Conservation (phyloP, 2,113 vertebrate species). For the Equus przewalskii region DNA sequence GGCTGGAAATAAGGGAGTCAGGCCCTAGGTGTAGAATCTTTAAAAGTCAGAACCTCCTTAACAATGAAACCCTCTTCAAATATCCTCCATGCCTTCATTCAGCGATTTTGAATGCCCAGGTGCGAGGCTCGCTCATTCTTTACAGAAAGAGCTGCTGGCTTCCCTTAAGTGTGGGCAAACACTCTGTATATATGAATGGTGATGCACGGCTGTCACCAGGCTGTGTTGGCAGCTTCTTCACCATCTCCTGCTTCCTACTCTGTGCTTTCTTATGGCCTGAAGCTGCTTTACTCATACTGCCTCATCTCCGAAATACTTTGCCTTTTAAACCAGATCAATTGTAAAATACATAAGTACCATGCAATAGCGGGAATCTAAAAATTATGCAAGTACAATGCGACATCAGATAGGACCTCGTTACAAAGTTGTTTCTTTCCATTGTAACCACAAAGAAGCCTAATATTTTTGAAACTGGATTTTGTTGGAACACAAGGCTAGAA, state of each 20-base stretch:
- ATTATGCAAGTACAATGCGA: background rate
- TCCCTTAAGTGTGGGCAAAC: too few relatives aligned
- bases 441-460: background rate
- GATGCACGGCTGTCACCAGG: rapidly evolving
- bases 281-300: background rate
- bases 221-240: background rate
- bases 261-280: background rate
- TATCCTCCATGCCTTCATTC: background rate
- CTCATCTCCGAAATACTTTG: background rate
- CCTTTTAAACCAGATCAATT: background rate
- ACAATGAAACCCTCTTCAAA: background rate
- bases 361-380: background rate
- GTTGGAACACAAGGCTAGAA: background rate
- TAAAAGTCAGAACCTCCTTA: background rate
- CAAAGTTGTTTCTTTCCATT: background rate
- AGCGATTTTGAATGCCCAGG: background rate
- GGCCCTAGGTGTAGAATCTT: background rate
- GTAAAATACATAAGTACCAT: background rate
- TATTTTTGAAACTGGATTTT: conserved; percentile 25
- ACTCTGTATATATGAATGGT: rapidly evolving
- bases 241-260: background rate
- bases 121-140: background rate
- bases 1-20: background rate
- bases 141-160: background rate
- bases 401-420: background rate